Evolutionary conservation across 2,888 invertebrate species (phyloP), one percentile per base, ranked within the genome.

Genomic region (Chaetoderma sp.): DNA sequence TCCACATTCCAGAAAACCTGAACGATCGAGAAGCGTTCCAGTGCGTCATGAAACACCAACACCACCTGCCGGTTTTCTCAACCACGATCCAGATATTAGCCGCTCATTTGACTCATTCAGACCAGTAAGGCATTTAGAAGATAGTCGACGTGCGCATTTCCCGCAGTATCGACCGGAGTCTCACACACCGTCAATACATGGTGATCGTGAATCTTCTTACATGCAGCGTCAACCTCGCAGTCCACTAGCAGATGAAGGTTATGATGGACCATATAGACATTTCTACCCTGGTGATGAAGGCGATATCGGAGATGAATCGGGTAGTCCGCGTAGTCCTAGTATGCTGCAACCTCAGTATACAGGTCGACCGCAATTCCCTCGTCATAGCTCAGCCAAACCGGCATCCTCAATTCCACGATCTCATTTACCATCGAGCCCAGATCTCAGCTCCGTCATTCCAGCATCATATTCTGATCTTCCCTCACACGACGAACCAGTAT

Each of bases 341-440:
- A n/a, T n/a, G n/a, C n/a, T n/a, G n/a, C n/a, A n/a, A n/a, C n/a
- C n/a, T n/a, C n/a, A n/a, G n/a, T n/a, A n/a, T n/a, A 59, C 60
- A 44, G 61, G 60, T 33, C 63, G 67, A 49, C 76, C 77, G 60
- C 72, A 73, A 16, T 76, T 80, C 36, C 80, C 81, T 42, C 73
- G 81, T 27, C 81, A 81, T 55, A 81, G 81, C 68, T 80, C 81
- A 45, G 76, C 79, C 78, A 81, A 80, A 63, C 81, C 81, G 21
- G 68, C 74, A 47, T n/a, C n/a, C n/a, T n/a, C n/a, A n/a, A 8
- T 16, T 30, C 28, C 28, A n/a, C 13, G 21, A 16, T 58, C 63
- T 21, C 59, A 50, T 47, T 52, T 63, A 21, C 58, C 63, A 1
- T 47, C 57, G 23, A 52, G 54, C 32, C 50, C 63, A 21, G 80